Evolutionary conservation across 2,888 invertebrate genomes (phyloP).

Genomic region (Leptopilina syphax): DNA sequence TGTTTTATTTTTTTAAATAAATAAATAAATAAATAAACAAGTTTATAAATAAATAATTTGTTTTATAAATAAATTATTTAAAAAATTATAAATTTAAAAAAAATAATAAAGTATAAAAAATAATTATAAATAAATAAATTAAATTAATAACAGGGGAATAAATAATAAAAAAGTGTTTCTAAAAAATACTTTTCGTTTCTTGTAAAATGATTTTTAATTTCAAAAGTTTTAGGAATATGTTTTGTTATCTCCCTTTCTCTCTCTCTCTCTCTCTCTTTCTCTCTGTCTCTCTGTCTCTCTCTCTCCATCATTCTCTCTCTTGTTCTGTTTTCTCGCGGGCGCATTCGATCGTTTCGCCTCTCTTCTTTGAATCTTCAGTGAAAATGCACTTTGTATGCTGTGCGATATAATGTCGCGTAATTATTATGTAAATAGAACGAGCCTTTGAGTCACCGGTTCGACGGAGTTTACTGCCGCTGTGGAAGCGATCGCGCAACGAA

Average conservation of each 20-base stretch:
- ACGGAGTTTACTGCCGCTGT: conserved; percentile 49
- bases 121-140: no score
- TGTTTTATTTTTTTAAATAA: no score
- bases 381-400: conserved; percentile 52
- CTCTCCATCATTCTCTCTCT: conserved; percentile 7
- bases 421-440: conserved; percentile 62
- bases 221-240: not conserved
- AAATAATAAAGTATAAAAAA: no score
- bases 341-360: not conserved
- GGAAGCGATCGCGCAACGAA: conserved; percentile 43
- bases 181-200: no score
- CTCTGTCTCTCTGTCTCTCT: not conserved
- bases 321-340: not conserved
- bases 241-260: not conserved
- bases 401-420: conserved; percentile 57
- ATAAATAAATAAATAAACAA: no score
- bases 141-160: no score
- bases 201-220: not conserved
- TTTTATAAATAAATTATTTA: no score
- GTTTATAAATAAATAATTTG: no score
- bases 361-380: conserved; percentile 45
- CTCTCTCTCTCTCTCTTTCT: no score
- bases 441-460: conserved; percentile 55
- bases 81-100: no score
- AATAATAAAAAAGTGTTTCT: no score